A percentile compares a stretch with the other conserved stretches of the same genome.
These are phyloP conservation scores for Paramormyrops hopkinsi DNA, from an alignment of 2,797 vertebrate genomes.

Conservation along the genomic window DNA sequence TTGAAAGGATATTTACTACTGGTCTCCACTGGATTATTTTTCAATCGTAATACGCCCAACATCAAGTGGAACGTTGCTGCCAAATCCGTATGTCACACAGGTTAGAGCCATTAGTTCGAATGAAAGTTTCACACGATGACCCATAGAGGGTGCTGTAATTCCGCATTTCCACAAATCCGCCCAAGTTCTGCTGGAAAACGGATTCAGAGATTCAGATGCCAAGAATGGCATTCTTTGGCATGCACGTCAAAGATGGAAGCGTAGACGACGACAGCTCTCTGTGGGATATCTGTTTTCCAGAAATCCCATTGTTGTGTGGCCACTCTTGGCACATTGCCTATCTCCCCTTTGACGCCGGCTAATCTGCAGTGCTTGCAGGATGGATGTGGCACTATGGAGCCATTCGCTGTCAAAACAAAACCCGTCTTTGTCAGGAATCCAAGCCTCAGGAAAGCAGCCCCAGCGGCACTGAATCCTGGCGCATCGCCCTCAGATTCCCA, in stretches of 20 bases:
- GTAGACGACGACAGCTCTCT: background rate
- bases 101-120: background rate
- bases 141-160: background rate
- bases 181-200: background rate
- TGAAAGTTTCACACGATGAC: background rate
- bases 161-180: background rate
- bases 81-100: background rate
- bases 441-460: constrained; percentile 31
- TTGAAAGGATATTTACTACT: background rate
- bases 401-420: constrained; percentile 39
- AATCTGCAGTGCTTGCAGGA: constrained; percentile 27
- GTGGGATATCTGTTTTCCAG: background rate
- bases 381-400: constrained; percentile 24
- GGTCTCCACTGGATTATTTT: background rate
- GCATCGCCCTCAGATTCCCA: constrained; percentile 14
- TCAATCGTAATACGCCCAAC: background rate
- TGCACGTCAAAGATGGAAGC: background rate
- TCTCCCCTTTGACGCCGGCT: constrained; percentile 8
- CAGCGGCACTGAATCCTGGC: constrained; percentile 21
- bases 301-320: constrained; percentile 12
- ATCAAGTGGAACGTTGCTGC: background rate
- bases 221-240: constrained; percentile 1
- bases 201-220: background rate
- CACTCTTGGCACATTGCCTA: constrained; percentile 25
- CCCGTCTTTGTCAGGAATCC: constrained; percentile 34